Conservation (phyloP, 2,797 vertebrate genomes). For the Erethizon dorsatum region DNA sequence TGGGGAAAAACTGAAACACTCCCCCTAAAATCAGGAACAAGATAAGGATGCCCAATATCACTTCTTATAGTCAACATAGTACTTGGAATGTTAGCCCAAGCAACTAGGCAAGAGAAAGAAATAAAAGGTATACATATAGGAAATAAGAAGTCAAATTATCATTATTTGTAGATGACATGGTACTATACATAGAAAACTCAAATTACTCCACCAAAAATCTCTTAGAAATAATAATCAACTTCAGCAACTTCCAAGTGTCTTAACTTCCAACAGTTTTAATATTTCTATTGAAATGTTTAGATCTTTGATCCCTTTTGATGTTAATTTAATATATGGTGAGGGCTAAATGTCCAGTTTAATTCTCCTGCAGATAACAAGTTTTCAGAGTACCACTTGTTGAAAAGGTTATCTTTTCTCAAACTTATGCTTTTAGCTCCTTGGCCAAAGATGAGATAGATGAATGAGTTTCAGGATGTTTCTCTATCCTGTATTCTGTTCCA, state of each 20-base stretch:
- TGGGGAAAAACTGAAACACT: background rate
- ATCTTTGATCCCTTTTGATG: background rate
- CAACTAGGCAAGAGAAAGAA: too few species aligned
- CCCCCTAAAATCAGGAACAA: background rate
- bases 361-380: background rate
- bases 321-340: background rate
- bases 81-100: background rate
- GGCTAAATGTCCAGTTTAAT: background rate
- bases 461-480: background rate
- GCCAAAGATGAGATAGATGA: background rate
- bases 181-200: background rate
- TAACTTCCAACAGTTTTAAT: background rate
- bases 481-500: background rate
- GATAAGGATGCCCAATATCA: background rate
- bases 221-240: background rate
- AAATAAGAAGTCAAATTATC: background rate
- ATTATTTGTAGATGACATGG: background rate
- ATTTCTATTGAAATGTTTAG: background rate
- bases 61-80: background rate
- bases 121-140: background rate
- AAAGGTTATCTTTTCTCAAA: background rate
- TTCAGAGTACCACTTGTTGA: background rate
- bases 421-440: background rate
- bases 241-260: background rate
- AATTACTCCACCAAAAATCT: background rate